Percentiles rank a stretch among this genome's conserved stretches.
These are phyloP conservation scores for Lasius fuliginosus DNA, from an alignment of 2,888 invertebrate genomes.

Conservation along the genomic window DNA sequence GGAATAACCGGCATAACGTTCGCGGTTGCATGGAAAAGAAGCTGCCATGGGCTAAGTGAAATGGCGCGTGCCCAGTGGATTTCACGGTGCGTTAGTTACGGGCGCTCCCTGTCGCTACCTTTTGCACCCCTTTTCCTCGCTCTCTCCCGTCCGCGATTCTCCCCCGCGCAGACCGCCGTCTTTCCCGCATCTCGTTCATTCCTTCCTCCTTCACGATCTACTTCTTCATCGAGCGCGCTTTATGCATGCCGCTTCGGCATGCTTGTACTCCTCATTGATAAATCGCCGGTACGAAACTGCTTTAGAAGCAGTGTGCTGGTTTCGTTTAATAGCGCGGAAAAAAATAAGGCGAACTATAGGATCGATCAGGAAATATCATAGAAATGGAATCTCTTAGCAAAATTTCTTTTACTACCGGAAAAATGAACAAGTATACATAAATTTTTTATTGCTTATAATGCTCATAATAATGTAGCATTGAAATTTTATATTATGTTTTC, in stretches of 20 bases:
- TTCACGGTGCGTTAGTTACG: constrained; percentile 83
- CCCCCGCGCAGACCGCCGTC: background rate
- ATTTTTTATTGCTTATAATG: background rate
- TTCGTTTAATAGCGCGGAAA: background rate
- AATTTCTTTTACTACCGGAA: background rate
- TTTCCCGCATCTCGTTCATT: constrained; percentile 23
- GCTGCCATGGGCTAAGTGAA: constrained; percentile 81
- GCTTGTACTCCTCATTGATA: constrained; percentile 35
- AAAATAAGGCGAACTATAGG: background rate
- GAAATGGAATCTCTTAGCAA: background rate
- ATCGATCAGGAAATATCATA: background rate
- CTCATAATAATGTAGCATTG: background rate
- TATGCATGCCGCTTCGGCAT: constrained; percentile 22
- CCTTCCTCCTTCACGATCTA: constrained; percentile 36
- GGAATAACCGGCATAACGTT: constrained; percentile 28
- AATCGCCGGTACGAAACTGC: constrained; percentile 23
- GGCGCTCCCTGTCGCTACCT: constrained; percentile 73
- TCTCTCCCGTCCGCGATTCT: constrained; percentile 33
- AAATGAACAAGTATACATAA: background rate
- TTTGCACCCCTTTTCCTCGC: constrained; percentile 54
- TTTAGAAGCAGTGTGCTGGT: background rate
- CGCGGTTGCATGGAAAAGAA: constrained; percentile 70
- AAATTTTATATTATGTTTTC: background rate
- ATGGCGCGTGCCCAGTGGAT: constrained; percentile 84
- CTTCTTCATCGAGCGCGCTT: constrained; percentile 47